Conservation (phyloP, 2,113 vertebrate species). For the Xerus inauris region DNA sequence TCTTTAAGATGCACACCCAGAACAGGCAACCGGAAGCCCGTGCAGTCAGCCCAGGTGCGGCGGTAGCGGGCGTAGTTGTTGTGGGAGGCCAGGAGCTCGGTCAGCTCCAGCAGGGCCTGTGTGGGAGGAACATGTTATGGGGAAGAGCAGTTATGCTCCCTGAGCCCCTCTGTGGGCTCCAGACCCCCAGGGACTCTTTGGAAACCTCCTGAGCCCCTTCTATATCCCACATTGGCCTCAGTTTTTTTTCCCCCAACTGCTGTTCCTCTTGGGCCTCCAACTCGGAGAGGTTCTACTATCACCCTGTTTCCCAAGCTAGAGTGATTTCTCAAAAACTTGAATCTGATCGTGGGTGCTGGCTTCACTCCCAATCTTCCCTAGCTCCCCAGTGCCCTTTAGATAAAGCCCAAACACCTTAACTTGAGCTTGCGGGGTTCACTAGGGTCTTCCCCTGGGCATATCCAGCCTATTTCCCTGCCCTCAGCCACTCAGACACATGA, state of each 20-base stretch:
- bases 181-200: not conserved
- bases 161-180: not conserved
- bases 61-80: constrained; percentile 94
- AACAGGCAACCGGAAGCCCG: constrained; percentile 93
- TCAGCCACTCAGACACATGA: not conserved
- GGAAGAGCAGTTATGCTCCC: not conserved
- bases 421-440: not conserved
- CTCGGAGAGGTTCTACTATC: not conserved
- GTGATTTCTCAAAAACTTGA: not conserved
- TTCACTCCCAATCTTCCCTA: not conserved
- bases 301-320: not conserved
- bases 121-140: not conserved
- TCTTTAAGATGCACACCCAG: constrained; percentile 96
- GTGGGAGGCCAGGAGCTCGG: constrained; percentile 91
- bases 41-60: constrained; percentile 89
- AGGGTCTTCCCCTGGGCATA: not conserved
- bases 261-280: not conserved
- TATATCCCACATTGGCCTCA: not conserved
- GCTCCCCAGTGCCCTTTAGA: not conserved
- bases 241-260: not conserved
- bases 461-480: not conserved
- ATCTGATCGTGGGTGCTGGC: not conserved
- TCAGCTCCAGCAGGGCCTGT: constrained; percentile 93
- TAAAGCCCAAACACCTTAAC: not conserved
- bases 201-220: not conserved